phyloP scores from a whole-genome alignment of 1,140 invertebrate species.

The Rhagoletis zephyria region DNA sequence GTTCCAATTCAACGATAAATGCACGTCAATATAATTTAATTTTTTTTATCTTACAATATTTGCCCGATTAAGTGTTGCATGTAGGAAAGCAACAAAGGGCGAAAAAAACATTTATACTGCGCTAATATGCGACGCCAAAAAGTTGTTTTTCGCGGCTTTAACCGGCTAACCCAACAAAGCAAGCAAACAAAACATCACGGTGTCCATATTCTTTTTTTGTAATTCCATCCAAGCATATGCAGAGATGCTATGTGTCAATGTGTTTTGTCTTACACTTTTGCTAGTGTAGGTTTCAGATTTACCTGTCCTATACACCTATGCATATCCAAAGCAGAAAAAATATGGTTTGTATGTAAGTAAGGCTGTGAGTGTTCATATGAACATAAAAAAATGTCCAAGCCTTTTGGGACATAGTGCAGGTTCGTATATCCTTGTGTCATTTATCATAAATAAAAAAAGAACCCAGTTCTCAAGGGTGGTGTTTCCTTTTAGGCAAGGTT shows the following conservation, averaged over 20 bases:
- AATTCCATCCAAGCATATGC: background rate
- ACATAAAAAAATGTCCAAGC: no score
- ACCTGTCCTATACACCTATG: no score
- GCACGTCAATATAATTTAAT: background rate
- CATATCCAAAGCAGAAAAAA: no score
- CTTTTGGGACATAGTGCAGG: no score
- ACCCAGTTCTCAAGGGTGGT: no score
- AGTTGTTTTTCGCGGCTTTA: background rate
- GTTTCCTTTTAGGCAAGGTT: no score
- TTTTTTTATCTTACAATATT: background rate
- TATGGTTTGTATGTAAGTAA: no score
- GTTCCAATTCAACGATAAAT: background rate
- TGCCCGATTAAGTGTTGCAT: constrained; percentile 32
- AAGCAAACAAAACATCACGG: background rate
- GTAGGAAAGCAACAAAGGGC: background rate
- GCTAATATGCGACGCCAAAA: background rate
- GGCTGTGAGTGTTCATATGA: no score
- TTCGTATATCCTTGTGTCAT: no score
- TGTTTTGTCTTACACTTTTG: no score
- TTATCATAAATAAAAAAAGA: no score
- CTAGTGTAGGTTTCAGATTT: no score
- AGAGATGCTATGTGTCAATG: background rate
- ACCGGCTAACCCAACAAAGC: constrained; percentile 26
- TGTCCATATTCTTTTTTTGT: background rate
- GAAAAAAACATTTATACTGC: background rate